Evolutionary conservation across 2,797 vertebrate genomes (phyloP), one percentile per base, ranked within the genome.

Genomic region (Macroramphosus scolopax): DNA sequence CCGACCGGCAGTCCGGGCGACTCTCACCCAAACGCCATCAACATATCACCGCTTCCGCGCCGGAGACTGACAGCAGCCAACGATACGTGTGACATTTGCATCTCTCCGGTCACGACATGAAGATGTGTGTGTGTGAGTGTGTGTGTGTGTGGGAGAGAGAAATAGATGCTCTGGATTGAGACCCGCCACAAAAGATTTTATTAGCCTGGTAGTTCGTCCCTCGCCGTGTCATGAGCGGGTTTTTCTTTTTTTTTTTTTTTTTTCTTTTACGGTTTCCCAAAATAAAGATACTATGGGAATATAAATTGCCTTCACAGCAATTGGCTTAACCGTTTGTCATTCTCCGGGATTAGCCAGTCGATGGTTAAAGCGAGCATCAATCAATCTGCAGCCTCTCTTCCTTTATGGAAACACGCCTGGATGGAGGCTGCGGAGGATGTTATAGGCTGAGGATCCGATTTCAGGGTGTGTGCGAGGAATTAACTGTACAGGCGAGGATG

Each of bases 341-440:
- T 89, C 84, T 85, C 16, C 55, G 49, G 75, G 68, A 85, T 77
- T 50, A 80, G 72, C 79, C 78, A 81, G 77, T 82, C 68, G 75
- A 77, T 87, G 87, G 85, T 80, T 81, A 72, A 72, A 71, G 74
- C 80, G 68, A 64, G 76, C 83, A 85, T 85, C 84, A 83, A 80
- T 88, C 85, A 84, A 65, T 62, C 41, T 45, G 17, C 13, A 61
- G 72, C 63, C 66, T 24, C 62, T 70, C 69, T 63, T 51, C 46
- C 49, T 77, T 47, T 25, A 38, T 49, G 61, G 31, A 48, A 78
- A 63, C 70, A 70, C 70, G 76, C 66, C 58, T 75, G 72, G 47
- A 78, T n/a, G n/a, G n/a, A n/a, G n/a, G n/a, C n/a, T n/a, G n/a
- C 67, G 72, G 64, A 67, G 57, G 72, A 63, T 45, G 36, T 68